Percentiles rank a stretch among this genome's conserved stretches.
phyloP scores from a whole-genome alignment of 2,113 vertebrate species.

The Abramis brama region DNA sequence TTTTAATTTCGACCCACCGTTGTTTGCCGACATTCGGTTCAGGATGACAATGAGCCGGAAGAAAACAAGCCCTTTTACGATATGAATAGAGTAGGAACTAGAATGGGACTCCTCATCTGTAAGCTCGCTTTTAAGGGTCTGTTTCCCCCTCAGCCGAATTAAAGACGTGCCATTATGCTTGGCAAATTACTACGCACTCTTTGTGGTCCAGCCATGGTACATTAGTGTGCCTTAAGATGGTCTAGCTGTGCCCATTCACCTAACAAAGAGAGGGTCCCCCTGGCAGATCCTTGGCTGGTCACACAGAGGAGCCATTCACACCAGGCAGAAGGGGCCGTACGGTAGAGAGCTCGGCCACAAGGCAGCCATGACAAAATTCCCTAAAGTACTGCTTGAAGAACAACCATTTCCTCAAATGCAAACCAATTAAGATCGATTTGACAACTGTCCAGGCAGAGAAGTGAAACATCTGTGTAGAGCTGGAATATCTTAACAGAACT shows the following conservation, averaged over 20 bases:
- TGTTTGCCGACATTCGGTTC: slow-evolving; percentile 77
- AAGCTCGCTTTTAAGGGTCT: slow-evolving; percentile 73
- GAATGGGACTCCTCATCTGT: slow-evolving; percentile 71
- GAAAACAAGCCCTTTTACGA: slow-evolving; percentile 74
- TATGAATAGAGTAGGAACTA: slow-evolving; percentile 59
- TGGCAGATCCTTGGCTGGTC: slow-evolving; percentile 85
- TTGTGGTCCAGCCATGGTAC: slow-evolving; percentile 78
- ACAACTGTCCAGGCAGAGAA: not conserved
- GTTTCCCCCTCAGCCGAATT: slow-evolving; percentile 76
- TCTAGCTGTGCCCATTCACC: slow-evolving; percentile 79
- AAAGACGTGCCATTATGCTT: slow-evolving; percentile 84
- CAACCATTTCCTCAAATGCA: slow-evolving; percentile 30
- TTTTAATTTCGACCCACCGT: slow-evolving; percentile 60
- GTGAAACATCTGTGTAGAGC: not conserved
- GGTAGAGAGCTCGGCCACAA: slow-evolving; percentile 60
- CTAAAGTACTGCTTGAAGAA: slow-evolving; percentile 36
- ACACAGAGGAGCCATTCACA: slow-evolving; percentile 84
- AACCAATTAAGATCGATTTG: slow-evolving; percentile 44
- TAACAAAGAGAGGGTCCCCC: slow-evolving; percentile 77
- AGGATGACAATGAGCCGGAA: slow-evolving; percentile 75
- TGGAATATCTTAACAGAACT: not conserved
- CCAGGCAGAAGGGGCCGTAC: slow-evolving; percentile 69
- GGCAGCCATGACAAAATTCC: slow-evolving; percentile 47
- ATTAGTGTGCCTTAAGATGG: slow-evolving; percentile 79
- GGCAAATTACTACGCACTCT: slow-evolving; percentile 79